Base-by-base conservation (phyloP, 2,113 vertebrate genomes). In the Etia nguti region DNA sequence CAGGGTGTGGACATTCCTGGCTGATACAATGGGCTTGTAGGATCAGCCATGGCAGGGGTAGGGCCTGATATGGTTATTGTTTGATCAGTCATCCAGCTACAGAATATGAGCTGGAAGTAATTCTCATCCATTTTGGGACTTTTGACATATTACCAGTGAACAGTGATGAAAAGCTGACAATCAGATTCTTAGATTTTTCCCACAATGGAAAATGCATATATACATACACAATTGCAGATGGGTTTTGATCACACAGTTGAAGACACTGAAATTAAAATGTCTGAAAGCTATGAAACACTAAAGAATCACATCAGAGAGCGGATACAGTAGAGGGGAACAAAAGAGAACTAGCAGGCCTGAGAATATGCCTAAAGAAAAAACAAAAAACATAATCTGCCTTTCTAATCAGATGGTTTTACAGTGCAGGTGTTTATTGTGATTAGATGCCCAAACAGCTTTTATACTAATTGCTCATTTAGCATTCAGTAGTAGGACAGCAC, bases 371-470 rank as follows among this genome's bases (percentile, higher is more conserved):
- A 62, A 94, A 83, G 31, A 29, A 75, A 89, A 83, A 89, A 87
- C 31, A 89, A 94, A 93, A 92, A 92, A 38, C 84, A 91, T 94
- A 92, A 95, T 92, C 89, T 92, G 57, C 83, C 81, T 94, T 92
- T 94, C 59, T 92, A 92, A 95, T 94, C 88, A 93, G 56, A 52
- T 12, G 20, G 59, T 77, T 56, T 90, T 91, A 92, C 88, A 90
- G 92, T 89, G 73, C 73, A 52, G 73, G 90, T 92, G 91, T 90
- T 89, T 83, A 62, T 86, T 88, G 88, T 88, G 91, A 94, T 93
- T 92, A 91, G 83, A 92, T 83, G 48, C 46, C 84, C 73, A 82
- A 85, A 92, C 56, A 87, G 75, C 70, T 77, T 77, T 52, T 77
- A n/a, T 77, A n/a, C 73, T 77, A 77, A 77, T 89, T 88, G 70